These are phyloP conservation scores for Nephrotoma appendiculata DNA, from an alignment of 2,888 invertebrate genomes.

Conservation along the genomic window DNA sequence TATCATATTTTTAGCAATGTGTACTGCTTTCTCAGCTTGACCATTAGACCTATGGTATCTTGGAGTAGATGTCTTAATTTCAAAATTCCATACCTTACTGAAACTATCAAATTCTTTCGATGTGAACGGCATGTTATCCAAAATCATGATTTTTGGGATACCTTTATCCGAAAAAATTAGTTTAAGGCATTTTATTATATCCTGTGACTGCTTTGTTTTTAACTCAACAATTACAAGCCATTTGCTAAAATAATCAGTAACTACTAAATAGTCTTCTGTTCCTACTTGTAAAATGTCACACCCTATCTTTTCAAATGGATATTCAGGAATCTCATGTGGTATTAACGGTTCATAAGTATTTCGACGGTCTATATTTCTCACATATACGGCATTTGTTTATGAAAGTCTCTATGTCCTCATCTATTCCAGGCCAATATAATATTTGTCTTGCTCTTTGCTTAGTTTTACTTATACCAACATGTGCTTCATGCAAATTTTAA, in stretches of 20 bases:
- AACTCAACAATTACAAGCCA: constrained; percentile 7
- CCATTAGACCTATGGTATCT: not conserved
- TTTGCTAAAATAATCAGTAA: constrained; percentile 7
- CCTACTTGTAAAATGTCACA: too few relatives aligned
- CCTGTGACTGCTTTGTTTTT: not conserved
- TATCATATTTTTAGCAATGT: not conserved
- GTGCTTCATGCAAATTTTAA: too few relatives aligned
- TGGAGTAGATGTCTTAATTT: not conserved
- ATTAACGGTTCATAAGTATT: too few relatives aligned
- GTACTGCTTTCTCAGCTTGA: not conserved
- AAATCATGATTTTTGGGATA: not conserved
- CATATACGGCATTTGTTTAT: too few relatives aligned
- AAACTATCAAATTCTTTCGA: not conserved
- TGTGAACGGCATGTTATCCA: constrained; percentile 3
- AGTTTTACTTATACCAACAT: too few relatives aligned
- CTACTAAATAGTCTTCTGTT: too few relatives aligned
- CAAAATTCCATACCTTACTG: not conserved
- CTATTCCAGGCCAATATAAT: too few relatives aligned
- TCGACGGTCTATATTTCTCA: too few relatives aligned
- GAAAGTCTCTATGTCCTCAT: too few relatives aligned
- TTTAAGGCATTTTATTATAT: constrained; percentile 9
- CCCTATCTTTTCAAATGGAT: too few relatives aligned
- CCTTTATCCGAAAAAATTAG: constrained; percentile 11
- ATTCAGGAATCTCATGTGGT: too few relatives aligned
- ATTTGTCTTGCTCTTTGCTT: too few relatives aligned